Evolutionary conservation across 2,797 vertebrate genomes (phyloP), one percentile per base, ranked within the genome.

Genomic region (Cryptoprocta ferox): DNA sequence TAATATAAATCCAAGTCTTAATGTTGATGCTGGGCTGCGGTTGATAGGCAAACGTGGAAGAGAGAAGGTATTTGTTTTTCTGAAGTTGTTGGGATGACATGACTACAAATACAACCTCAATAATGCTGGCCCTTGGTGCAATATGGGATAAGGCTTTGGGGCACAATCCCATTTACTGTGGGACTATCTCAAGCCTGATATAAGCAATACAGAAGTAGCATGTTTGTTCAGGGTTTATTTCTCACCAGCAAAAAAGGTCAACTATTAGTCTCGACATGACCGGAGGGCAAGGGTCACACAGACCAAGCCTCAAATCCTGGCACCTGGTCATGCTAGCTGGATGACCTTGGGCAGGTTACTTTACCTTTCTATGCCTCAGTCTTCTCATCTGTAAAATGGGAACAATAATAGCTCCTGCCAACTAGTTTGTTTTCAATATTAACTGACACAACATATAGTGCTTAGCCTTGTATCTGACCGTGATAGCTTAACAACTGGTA

Each of bases 1-100:
- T 92, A 92, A 96, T 84, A 92, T 71, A 97, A 94, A 94, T 63
- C 15, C 39, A 95, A 92, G 71, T 56, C 85, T 91, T 61, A 37
- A 39, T 94, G 96, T 88, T 96, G 53, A 73, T 90, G 91, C 78
- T 84, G 78, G 37, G 37, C 56, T 95, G 48, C 63, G 96, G 76
- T 61, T 95, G 63, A 82, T 75, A 70, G 84, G 91, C 42, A 82
- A 82, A 30, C 61, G 35, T 93, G 42, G 35, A 94, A 65, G 21
- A 61, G 39, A 80, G 9, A 83, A 70, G 28, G 10, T 28, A 39
- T 56, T 75, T 66, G 28, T 70, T 81, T 80, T 91, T 37, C 35
- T 73, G 81, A 65, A 68, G 21, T 71, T 63, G 50, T 56, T 85
- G 73, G 48, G 93, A 85, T 82, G 66, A 80, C 10, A 48, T 18